Base-by-base conservation (phyloP, 2,888 invertebrate genomes). In the Orthosia gothica region DNA sequence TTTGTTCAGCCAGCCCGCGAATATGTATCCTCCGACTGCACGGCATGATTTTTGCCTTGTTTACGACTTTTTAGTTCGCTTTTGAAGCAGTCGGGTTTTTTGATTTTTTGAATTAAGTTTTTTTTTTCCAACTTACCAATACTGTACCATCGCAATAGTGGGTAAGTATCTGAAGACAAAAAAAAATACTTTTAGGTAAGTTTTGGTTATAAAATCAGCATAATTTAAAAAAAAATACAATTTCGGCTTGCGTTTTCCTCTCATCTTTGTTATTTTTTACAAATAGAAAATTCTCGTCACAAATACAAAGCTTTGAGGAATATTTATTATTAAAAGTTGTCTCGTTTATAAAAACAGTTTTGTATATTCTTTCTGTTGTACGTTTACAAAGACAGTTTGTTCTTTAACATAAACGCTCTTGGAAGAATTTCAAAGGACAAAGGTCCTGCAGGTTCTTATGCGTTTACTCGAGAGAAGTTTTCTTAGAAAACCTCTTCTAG, bases 261-360 rank as follows among this genome's bases (percentile, higher is more conserved):
- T 50, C 4, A n/a, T 0, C 20, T 49, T 57, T 45, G 4, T 54
- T 20, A 26, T 15, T 63, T 40, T 49, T 18, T 26, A 16, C 12
- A 26, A 66, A 50, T 2, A 52, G 9, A 61, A 55, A 79, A 76
- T n/a, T 3, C 52, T 54, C 1, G n/a, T 50, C 23, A n/a, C 15
- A 52, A 70, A 75, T 18, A 52, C 11, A 59, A 62, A 57, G n/a
- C 52, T 59, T 70, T 13, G 13, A 45, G 15, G 54, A 63, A 63
- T 54, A 55, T 81, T 52, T 52, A 81, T 64, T 59, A 26, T 55
- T 23, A 49, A 59, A 79, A 70, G 40, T 69, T 67, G 3, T 9
- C 49, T 55, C 55, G 32, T 65, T 62, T 18, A 61, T 13, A 58
- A 75, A 74, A 54, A 32, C n/a, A 54, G 13, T 26, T 59, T 40